Conservation (phyloP, 2,797 vertebrate genomes). For the Aselliscus stoliczkanus region DNA sequence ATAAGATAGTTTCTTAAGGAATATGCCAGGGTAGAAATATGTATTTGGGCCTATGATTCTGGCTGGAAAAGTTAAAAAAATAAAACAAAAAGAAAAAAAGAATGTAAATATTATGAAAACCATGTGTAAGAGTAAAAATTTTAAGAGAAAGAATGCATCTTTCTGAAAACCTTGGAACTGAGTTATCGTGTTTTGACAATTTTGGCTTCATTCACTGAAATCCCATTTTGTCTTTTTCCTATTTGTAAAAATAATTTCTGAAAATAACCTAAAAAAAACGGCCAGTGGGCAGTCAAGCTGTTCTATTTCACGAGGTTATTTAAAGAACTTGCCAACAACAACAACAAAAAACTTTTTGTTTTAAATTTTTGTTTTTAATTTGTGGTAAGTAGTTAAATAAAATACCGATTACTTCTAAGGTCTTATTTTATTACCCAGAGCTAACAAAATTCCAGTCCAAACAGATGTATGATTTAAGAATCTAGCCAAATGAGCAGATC, state of each 20-base stretch:
- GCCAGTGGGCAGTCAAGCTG: not conserved
- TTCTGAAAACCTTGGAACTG: constrained; percentile 25
- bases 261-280: constrained; percentile 16
- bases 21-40: not conserved
- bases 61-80: not conserved
- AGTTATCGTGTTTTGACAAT: constrained; percentile 20
- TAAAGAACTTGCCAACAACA: constrained; percentile 2
- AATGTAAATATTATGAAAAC: constrained; percentile 60
- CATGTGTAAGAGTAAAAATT: not conserved
- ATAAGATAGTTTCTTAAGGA: not conserved
- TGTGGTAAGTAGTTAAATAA: constrained; percentile 46
- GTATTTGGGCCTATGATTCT: not conserved
- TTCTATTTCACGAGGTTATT: constrained; percentile 26
- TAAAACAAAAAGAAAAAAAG: too few species aligned
- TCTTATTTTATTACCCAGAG: constrained; percentile 6
- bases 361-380: constrained; percentile 31
- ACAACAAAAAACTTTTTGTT: not conserved
- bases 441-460: constrained; percentile 18
- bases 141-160: constrained; percentile 2
- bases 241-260: constrained; percentile 44
- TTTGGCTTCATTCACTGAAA: constrained; percentile 23
- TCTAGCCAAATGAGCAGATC: not conserved
- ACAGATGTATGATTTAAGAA: constrained; percentile 21
- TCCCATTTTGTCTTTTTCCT: constrained; percentile 38
- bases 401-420: constrained; percentile 31